Evolutionary conservation across 2,888 invertebrate species (phyloP).

Genomic region (Erebia aethiops): DNA sequence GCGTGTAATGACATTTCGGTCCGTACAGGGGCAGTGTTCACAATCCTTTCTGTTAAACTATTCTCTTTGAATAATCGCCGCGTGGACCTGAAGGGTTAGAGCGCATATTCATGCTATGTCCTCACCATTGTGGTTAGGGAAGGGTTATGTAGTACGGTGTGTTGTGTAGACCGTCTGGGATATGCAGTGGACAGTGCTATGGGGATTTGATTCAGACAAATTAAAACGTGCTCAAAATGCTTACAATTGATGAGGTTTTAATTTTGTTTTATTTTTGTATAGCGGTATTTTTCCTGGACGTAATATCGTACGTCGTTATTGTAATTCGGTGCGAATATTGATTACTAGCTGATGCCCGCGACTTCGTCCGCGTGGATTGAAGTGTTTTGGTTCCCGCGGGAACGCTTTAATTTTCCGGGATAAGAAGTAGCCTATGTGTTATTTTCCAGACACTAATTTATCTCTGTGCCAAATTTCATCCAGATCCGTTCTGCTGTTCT

Average conservation of each 20-base stretch:
- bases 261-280: neutral
- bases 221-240: conserved; percentile 11
- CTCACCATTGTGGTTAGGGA: conserved; percentile 72
- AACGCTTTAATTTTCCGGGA: no score
- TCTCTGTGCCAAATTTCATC: no score
- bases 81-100: conserved; percentile 81
- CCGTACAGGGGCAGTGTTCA: conserved; percentile 55
- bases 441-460: no score
- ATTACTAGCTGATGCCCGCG: no score
- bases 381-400: no score
- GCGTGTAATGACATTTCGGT: conserved; percentile 45
- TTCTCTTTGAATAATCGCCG: conserved; percentile 84
- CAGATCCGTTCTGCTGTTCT: no score
- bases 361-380: no score
- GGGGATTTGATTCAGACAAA: conserved; percentile 18
- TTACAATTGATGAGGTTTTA: neutral
- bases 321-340: no score
- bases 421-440: no score
- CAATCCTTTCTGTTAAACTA: conserved; percentile 84
- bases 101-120: conserved; percentile 77
- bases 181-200: conserved; percentile 36
- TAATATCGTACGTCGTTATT: no score
- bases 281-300: neutral
- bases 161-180: conserved; percentile 36
- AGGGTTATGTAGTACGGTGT: conserved; percentile 40